Evolutionary conservation across 2,888 invertebrate genomes (phyloP), one percentile per base, ranked within the genome.

Genomic region (Gisinianus flammeolus): DNA sequence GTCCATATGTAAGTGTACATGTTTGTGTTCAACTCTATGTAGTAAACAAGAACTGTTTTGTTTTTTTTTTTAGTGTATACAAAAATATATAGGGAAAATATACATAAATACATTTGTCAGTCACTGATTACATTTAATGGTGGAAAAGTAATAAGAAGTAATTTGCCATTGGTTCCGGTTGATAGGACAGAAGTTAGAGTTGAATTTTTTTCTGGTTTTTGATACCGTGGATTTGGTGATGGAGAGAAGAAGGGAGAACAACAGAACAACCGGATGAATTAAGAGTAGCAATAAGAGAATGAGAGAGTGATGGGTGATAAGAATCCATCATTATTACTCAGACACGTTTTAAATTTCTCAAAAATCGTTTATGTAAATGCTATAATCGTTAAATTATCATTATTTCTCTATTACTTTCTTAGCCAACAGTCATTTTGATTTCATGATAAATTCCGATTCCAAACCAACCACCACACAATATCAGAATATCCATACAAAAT

Each of bases 321-420:
- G 74, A 33, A 74, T 74, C 66, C 74, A 66, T 74, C 33, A 74
- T 74, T 66, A 66, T 35, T 44, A 66, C 67, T 28, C 35, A 22
- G 66, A 67, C 74, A 74, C 74, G 74, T 74, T 74, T 74, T 74
- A 66, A 74, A 66, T 66, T 74, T 74, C 74, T 74, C 74, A 66
- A 52, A 66, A 52, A 74, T 66, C 74, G 66, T 74, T 74, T 74
- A 74, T 74, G 66, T 52, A 74, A 74, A 74, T 74, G 66, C 28
- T 44, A 2, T 56, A 74, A 67, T 54, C 74, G 74, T 74, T 74
- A 74, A 74, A 74, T 74, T 74, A 66, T 74, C 44, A 74, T 74
- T 74, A 74, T 74, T 67, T 74, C 74, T 74, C 28, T 66, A 74
- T 74, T 66, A 74, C 66, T 66, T 52, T 67, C 64, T 26, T 24